Evolutionary conservation across 1,140 invertebrate genomes (phyloP), one percentile per base, ranked within the genome.

Genomic region (Drosophila ogumai): DNA sequence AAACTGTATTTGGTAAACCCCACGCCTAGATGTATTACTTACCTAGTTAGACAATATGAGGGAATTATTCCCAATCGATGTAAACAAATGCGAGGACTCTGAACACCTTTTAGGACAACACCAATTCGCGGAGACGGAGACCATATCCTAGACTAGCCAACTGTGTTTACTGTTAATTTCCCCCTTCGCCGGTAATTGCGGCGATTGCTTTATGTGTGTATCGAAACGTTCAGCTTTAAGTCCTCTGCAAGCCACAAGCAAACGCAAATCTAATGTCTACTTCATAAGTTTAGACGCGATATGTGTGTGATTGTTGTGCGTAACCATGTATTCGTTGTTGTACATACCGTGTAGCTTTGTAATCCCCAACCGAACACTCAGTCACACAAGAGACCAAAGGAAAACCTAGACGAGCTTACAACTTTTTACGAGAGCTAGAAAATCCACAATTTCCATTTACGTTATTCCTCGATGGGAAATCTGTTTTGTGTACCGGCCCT

Each of bases 31-130:
- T 61, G 76, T 77, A 72, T 76, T 75, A 81, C 71, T 75, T 75
- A 90, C 57, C 78, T 91, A 87, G 82, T 88, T 91, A 91, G 87
- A 91, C 87, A 91, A 91, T 91, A 91, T 91, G 34, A 63, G 88
- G 87, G 87, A 91, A 91, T 54, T 72, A 77, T 91, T 91, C 87
- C 87, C 82, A 81, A 71, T 75, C 47, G 66, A 50, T 72, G 69
- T 59, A 69, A 72, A 65, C 65, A 32, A 50, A 25, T 40, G 34
- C 63, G 32, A 64, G 64, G 66, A 65, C 65, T 86, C 77, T 68
- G 40, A 43, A 81, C 68, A 81, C 66, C 66, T 66, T 81, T 85
- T 84, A 52, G 59, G 76, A 59, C 65, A 81, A 85, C 81, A 81
- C 81, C 72, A 86, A 86, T 58, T 32, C 13, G 60, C 49, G 19